Evolutionary conservation across 2,113 vertebrate species (phyloP).

Genomic region (Rhynchomys soricoides): DNA sequence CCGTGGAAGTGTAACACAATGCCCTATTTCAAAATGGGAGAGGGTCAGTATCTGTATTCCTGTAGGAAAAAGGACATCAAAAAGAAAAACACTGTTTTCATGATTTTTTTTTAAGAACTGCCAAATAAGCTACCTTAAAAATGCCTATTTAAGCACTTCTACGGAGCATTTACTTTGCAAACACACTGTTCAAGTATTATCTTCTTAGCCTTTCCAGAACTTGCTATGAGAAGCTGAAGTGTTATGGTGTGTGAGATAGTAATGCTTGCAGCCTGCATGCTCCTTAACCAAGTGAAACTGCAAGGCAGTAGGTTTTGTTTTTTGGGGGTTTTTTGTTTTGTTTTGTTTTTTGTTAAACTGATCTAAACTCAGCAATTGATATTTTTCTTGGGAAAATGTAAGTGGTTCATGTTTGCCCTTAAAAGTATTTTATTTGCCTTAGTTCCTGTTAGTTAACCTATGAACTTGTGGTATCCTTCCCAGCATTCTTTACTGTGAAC

Average conservation of each 20-base stretch:
- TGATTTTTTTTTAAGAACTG: background rate
- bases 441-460: background rate
- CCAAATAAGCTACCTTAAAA: background rate
- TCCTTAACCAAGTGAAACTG: background rate
- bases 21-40: background rate
- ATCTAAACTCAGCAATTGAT: background rate
- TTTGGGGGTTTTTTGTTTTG: too few relatives aligned
- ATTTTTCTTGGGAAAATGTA: conserved; percentile 32
- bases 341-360: background rate
- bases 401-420: background rate
- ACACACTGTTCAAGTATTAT: background rate
- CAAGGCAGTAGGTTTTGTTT: background rate
- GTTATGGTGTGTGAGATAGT: background rate
- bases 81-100: background rate
- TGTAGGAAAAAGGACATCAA: background rate
- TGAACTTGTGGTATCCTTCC: background rate
- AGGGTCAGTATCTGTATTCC: background rate
- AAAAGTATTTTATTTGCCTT: background rate
- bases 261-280: background rate
- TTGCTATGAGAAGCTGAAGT: background rate
- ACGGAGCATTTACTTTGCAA: conserved; percentile 17
- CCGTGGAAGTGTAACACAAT: background rate
- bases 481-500: background rate
- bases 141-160: background rate
- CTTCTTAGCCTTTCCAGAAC: background rate